Evolutionary conservation across 2,888 invertebrate species (phyloP), one percentile per base, ranked within the genome.

Genomic region (Campoplex nolae): DNA sequence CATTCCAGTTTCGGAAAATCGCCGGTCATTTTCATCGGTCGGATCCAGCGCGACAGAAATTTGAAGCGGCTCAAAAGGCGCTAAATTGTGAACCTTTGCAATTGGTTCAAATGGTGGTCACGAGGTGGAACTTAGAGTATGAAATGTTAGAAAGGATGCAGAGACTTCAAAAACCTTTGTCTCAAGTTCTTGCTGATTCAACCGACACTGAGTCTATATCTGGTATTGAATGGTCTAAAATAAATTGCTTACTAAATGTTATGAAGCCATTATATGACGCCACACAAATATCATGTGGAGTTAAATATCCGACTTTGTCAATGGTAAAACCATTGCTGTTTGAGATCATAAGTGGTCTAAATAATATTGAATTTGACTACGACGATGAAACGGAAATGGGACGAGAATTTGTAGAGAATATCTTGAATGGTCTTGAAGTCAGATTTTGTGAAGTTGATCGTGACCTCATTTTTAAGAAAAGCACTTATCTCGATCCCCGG

Each of bases 251-350:
- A 8, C 16, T 28, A 23, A 58, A 58, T 9, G 58, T 58, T 58
- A 18, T 58, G n/a, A 58, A 58, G n/a, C 58, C 58, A 23, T 23
- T 58, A 16, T 18, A 28, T n/a, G 58, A 8, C 18, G 58, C 58
- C 18, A 58, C 58, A 58, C 13, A 13, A 58, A 18, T 58, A 18
- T 1, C 7, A 18, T 18, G 58, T 58, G 13, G 13, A n/a, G 58
- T n/a, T 58, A 2, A 58, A n/a, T 58, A 58, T 28, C 58, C 58
- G 18, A 58, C 1, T 18, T n/a, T 58, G 3, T 28, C 1, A 58
- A 58, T 58, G 1, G 58, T 58, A 18, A n/a, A n/a, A 58, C 58
- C 58, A 58, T 58, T 58, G n/a, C n/a, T 58, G n/a, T 58, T 18
- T 58, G 58, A 6, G 23, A 58, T 58, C n/a, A 58, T 9, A n/a